Conservation (phyloP, 2,797 vertebrate species). For the Gallinago stenura region DNA sequence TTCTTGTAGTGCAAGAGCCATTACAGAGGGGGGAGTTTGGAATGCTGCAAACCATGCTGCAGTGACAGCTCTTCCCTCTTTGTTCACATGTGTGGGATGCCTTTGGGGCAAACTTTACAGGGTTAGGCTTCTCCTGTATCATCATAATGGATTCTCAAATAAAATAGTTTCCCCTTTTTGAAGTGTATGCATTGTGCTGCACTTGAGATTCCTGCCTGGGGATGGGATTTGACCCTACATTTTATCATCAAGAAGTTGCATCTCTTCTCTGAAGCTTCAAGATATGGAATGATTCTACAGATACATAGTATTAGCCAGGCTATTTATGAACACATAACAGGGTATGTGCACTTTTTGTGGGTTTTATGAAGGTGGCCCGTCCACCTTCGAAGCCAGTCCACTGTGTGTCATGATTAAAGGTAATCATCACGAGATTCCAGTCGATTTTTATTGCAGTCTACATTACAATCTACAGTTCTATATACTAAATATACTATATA, state of each 20-base stretch:
- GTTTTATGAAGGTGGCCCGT: too few relatives aligned
- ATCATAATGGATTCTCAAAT: fast-evolving
- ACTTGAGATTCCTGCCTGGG: neutral
- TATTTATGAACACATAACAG: neutral
- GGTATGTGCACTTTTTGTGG: too few relatives aligned
- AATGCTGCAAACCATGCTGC: neutral
- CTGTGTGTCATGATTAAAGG: too few relatives aligned
- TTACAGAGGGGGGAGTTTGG: neutral
- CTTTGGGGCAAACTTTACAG: neutral
- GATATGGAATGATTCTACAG: neutral
- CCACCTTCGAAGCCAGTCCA: too few relatives aligned
- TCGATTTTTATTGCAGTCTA: too few relatives aligned
- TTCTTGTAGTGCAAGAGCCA: neutral
- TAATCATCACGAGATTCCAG: too few relatives aligned
- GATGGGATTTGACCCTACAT: fast-evolving
- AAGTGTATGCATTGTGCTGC: fast-evolving
- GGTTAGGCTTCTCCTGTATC: neutral
- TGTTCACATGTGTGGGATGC: neutral
- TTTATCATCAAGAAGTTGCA: neutral
- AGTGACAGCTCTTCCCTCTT: neutral
- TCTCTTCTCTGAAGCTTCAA: neutral
- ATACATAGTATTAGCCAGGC: neutral
- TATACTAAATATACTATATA: too few relatives aligned
- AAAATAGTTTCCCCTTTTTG: neutral
- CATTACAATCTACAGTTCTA: too few relatives aligned